Conservation (phyloP, 2,113 vertebrate genomes). For the Numida meleagris region DNA sequence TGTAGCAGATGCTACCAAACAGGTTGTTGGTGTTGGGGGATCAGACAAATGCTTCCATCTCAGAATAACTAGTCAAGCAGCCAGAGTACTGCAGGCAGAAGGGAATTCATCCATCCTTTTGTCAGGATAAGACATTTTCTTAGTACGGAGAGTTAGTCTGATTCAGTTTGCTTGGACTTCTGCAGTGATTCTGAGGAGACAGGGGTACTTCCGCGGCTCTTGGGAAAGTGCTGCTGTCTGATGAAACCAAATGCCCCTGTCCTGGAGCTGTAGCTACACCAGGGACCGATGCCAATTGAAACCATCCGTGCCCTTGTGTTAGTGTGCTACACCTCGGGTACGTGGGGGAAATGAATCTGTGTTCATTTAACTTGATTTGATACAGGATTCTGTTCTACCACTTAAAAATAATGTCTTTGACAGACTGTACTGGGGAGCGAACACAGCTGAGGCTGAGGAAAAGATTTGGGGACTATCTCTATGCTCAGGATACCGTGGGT, state of each 20-base stretch:
- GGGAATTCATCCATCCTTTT: neutral
- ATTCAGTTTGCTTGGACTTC: neutral
- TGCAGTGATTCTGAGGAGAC: neutral
- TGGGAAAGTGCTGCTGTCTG: neutral
- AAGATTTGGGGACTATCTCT: rapidly evolving
- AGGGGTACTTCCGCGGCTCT: neutral
- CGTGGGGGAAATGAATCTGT: neutral
- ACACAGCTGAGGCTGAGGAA: rapidly evolving
- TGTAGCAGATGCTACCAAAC: neutral
- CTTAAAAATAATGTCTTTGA: neutral
- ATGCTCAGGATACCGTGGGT: neutral
- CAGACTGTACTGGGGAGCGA: neutral
- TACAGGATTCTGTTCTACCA: neutral
- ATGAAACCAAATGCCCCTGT: rapidly evolving
- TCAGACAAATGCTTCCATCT: neutral
- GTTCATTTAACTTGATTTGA: neutral
- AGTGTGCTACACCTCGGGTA: neutral
- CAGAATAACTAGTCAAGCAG: neutral
- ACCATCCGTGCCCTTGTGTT: rapidly evolving
- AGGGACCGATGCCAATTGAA: rapidly evolving
- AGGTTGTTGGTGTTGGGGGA: conserved; percentile 14
- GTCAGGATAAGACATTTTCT: neutral
- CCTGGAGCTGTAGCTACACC: rapidly evolving
- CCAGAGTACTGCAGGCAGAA: neutral
- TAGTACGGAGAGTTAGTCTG: neutral